Base-by-base conservation (phyloP, 2,797 vertebrate genomes). In the Enteromius fasciolatus region DNA sequence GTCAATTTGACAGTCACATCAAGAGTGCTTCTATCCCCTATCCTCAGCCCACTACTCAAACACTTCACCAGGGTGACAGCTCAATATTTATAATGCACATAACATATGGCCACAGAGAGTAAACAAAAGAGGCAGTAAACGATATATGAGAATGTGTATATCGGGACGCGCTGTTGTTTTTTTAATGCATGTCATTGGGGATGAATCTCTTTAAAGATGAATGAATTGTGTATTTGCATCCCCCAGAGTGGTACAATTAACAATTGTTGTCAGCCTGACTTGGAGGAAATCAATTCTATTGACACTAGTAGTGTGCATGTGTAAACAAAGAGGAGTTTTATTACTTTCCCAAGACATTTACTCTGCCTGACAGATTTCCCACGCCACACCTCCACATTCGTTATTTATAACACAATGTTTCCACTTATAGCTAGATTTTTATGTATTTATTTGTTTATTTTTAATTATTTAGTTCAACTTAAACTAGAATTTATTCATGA, bases 1-100 rank as follows among this genome's bases (percentile, higher is more conserved):
- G 33, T 83, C 76, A 79, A 52, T 41, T 14, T 74, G 52, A 67
- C 76, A 82, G 59, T 28, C 0, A 1, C 69, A 70, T 76, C 25
- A 18, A 44, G 18, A 44, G 50, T 46, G 39, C n/a, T 57, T 59
- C 39, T 33, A 20, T 36, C 64, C 68, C 69, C 12, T 41, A 36
- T 73, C 64, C 68, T 41, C 70, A 31, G 48, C 59, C 48, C 72
- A 23, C 52, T 39, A 10, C n/a, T 39, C 14, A 23, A 61, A 72
- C 20, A 67, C 10, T 28, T 46, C 2, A 17, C 33, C 64, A 50
- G 39, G 41, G 46, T 64, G 76, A 79, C 76, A 76, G 77, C 77
- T 80, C 76, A 80, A 69, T 68, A 76, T 79, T 68, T 50, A 82
- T 79, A 83, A 83, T 79, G 61, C 68, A 74, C 41, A 48, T 48